Conservation (phyloP, 2,888 invertebrate genomes). For the Cyclophora albipunctata region DNA sequence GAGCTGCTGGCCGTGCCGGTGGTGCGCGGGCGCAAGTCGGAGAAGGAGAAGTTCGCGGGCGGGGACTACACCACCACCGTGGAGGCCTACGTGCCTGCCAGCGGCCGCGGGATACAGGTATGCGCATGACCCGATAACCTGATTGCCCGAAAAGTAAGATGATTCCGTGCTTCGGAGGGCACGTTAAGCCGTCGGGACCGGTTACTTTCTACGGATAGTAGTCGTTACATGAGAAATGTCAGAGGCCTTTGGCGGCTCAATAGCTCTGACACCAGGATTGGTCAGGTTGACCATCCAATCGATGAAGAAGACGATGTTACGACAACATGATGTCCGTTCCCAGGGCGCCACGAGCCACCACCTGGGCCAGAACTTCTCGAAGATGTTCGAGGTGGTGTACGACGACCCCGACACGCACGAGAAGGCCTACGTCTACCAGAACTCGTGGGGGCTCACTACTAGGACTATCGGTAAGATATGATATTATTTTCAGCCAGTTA, state of each 20-base stretch:
- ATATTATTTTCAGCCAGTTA: too few relatives aligned
- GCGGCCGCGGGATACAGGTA: slow-evolving; percentile 93
- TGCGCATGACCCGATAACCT: too few relatives aligned
- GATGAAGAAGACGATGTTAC: not conserved
- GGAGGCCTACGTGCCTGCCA: slow-evolving; percentile 95
- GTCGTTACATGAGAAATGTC: too few relatives aligned
- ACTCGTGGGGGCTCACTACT: slow-evolving; percentile 99
- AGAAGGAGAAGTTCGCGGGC: slow-evolving; percentile 99
- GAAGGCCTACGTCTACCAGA: slow-evolving; percentile 93
- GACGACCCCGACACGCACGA: slow-evolving; percentile 95
- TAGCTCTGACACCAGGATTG: too few relatives aligned
- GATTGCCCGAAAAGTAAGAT: too few relatives aligned
- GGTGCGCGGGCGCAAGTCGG: slow-evolving; percentile 95
- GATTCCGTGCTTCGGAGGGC: too few relatives aligned
- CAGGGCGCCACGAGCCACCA: slow-evolving; percentile 98
- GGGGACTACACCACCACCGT: slow-evolving; percentile 98
- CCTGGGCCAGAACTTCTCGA: slow-evolving; percentile 98
- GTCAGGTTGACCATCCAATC: too few relatives aligned
- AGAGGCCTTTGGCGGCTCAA: too few relatives aligned
- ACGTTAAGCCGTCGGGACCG: too few relatives aligned
- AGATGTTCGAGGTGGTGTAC: slow-evolving; percentile 98
- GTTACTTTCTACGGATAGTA: too few relatives aligned
- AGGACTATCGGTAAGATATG: slow-evolving; percentile 86
- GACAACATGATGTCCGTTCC: too few relatives aligned
- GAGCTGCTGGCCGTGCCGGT: slow-evolving; percentile 93